Evolutionary conservation across 2,888 invertebrate genomes (phyloP).

Genomic region (Harpalus rufipes): DNA sequence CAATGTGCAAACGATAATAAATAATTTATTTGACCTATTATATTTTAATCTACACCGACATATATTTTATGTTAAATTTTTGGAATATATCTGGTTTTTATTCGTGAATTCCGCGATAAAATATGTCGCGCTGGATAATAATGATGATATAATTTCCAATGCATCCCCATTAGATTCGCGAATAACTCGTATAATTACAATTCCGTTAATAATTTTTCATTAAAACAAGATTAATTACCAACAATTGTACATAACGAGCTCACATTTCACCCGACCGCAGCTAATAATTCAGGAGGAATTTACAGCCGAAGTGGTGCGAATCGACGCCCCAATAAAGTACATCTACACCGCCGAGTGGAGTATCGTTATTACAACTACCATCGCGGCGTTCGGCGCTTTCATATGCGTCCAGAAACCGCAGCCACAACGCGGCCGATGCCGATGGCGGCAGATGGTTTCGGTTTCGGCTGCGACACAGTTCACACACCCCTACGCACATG

Average conservation of each 20-base stretch:
- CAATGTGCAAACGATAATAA: neutral
- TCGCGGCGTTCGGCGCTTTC: constrained; percentile 57
- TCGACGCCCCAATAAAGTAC: constrained; percentile 56
- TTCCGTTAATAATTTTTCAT: constrained; percentile 67
- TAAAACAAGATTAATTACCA: constrained; percentile 64
- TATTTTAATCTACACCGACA: neutral
- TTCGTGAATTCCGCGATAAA: constrained; percentile 4
- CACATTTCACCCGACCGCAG: constrained; percentile 63
- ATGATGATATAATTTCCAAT: constrained; percentile 57
- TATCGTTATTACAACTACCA: constrained; percentile 1
- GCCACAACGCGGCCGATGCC: constrained; percentile 48
- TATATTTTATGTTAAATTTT: constrained; percentile 8
- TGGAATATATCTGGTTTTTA: constrained; percentile 12
- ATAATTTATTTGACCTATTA: neutral
- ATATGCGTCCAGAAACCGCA: constrained; percentile 65
- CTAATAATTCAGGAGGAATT: constrained; percentile 62
- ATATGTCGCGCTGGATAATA: constrained; percentile 24
- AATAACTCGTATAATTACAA: constrained; percentile 63
- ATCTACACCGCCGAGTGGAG: constrained; percentile 47
- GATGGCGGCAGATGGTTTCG: constrained; percentile 1
- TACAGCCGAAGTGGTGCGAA: constrained; percentile 51
- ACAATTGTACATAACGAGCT: constrained; percentile 58
- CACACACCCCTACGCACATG: constrained; percentile 55
- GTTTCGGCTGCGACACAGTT: constrained; percentile 27
- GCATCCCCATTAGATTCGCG: constrained; percentile 50